Evolutionary conservation across 2,113 vertebrate species (phyloP), one percentile per base, ranked within the genome.

Genomic region (Thryonomys swinderianus): DNA sequence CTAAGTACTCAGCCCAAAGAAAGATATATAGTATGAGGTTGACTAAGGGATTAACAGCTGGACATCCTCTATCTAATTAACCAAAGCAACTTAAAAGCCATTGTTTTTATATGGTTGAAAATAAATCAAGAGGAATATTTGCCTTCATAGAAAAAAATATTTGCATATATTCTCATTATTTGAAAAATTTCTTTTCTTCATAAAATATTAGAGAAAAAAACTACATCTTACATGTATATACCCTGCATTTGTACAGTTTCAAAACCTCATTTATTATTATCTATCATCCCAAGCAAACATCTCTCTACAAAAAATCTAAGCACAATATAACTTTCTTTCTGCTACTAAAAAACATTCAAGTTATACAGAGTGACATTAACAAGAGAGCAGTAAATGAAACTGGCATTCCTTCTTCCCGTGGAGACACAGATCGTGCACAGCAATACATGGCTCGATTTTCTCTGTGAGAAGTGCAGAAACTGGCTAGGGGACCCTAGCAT

Each of bases 201-300:
- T 74, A 74, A 90, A 84, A 88, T 66, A 73, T 85, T 90, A 85
- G n/a, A 7, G 27, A 90, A 14, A 84, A 82, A 93, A 64, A 91
- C 40, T 45, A 66, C 1, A n/a, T 48, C 45, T 95, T 93, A 76
- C 3, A 87, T 81, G 87, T 86, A 83, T 85, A 83, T 73, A 48
- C 45, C 5, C 14, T 91, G 59, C 17, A 40, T 90, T 66, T 88
- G 2, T n/a, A 78, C 85, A 61, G 14, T 61, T 66, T 64, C 90
- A 85, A 76, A 30, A n/a, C 7, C 32, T 91, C 40, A 53, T 91
- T 32, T 95, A 23, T 55, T 84, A 76, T 83, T 76, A 79, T 17
- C 20, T 92, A 40, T 53, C 45, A 79, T 55, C 2, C n/a, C 88
- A 96, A 92, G 57, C n/a, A 48, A 45, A 12, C 59, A 81, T 92